phyloP scores from a whole-genome alignment of 2,888 invertebrate species.

The Cancer borealis region DNA sequence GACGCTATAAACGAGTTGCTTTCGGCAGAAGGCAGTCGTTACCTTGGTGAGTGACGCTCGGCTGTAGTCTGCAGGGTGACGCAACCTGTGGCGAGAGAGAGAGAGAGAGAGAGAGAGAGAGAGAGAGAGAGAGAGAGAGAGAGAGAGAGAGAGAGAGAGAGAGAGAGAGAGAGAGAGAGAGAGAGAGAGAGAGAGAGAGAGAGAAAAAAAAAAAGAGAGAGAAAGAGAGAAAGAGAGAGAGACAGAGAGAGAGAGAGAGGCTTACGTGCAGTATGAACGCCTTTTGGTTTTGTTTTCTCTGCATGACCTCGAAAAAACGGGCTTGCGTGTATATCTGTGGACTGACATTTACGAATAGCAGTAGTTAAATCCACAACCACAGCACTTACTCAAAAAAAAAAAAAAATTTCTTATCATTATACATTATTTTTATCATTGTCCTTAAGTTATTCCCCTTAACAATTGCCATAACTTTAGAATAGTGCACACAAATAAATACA shows the following conservation, averaged over 20 bases:
- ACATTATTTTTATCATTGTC: too few species aligned
- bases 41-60: neutral
- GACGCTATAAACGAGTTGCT: neutral
- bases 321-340: neutral
- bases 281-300: neutral
- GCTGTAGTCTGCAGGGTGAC: neutral
- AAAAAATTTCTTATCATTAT: too few species aligned
- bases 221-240: neutral
- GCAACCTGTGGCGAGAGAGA: neutral
- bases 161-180: slow-evolving; percentile 11
- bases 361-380: neutral
- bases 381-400: too few species aligned
- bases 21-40: neutral
- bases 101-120: neutral
- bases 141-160: neutral
- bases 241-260: neutral
- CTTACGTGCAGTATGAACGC: neutral
- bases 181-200: neutral
- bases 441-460: too few species aligned
- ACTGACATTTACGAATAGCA: neutral
- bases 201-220: neutral
- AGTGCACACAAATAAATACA: too few species aligned
- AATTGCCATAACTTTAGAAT: too few species aligned
- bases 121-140: neutral
- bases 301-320: neutral